Base-by-base conservation (phyloP, 2,888 invertebrate genomes). In the Apotomis turbidana region DNA sequence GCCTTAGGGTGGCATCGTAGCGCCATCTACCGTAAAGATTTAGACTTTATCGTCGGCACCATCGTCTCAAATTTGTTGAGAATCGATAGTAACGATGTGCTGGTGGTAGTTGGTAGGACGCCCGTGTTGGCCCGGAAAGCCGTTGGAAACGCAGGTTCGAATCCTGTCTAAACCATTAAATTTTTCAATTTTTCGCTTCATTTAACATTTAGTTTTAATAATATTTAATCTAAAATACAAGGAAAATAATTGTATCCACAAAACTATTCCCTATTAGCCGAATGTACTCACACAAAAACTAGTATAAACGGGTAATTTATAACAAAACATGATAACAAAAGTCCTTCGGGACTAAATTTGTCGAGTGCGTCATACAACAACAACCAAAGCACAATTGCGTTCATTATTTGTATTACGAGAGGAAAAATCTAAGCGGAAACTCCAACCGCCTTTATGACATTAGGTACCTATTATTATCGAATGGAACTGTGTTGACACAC, bases 381-480 rank as follows among this genome's bases (percentile, higher is more conserved):
- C 15, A 59, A 57, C 46, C n/a, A 58, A 63, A 58, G 36, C 58
- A 13, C 36, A 58, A 52, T 52, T 58, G 51, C 51, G 57, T 58
- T 63, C 44, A 59, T 46, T 44, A 49, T 44, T 52, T 46, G 27
- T 63, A 51, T 62, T 8, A 63, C 27, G 61, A 67, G 66, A 67
- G 67, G 55, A 58, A 71, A 68, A 68, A 67, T 27, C 46, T 62
- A 51, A 57, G 61, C 51, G 71, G 71, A 68, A 61, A 71, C 36
- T 67, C 49, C 49, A 61, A 71, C 67, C 57, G 61, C 61, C 3
- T 63, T 46, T 67, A 44, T 71, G 49, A 61, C 49, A 57, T 59
- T 59, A n/a, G n/a, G n/a, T n/a, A 27, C 27, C 27, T 27, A 60
- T 51, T 67, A 60, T 61, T 71, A 62, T 70, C 55, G 49, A 15